These are phyloP conservation scores for Galeruca laticollis DNA, from an alignment of 2,888 invertebrate genomes.

Conservation along the genomic window DNA sequence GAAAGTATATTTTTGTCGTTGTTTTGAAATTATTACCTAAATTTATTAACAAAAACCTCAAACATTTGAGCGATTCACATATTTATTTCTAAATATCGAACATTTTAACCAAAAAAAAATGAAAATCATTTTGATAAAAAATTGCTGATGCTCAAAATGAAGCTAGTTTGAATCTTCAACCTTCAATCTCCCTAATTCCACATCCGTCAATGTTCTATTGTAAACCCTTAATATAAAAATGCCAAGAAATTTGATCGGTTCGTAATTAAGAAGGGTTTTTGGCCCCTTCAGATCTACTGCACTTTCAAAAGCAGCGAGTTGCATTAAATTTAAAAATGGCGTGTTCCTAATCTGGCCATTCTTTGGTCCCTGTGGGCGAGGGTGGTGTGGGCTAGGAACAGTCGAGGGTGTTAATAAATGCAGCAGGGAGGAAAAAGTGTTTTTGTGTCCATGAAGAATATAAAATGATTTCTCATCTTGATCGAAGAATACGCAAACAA, in stretches of 20 bases:
- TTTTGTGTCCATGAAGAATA: constrained; percentile 30
- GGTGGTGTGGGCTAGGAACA: constrained; percentile 45
- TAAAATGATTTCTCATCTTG: constrained; percentile 4
- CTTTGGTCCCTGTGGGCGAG: constrained; percentile 48
- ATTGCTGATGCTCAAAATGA: constrained; percentile 6
- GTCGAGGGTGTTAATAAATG: constrained; percentile 49
- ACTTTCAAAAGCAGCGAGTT: constrained; percentile 38
- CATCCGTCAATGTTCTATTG: constrained; percentile 21
- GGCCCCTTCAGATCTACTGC: constrained; percentile 27
- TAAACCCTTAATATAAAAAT: constrained; percentile 26
- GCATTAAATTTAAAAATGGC: constrained; percentile 52
- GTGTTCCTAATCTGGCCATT: constrained; percentile 53
- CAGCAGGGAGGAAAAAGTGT: constrained; percentile 48
- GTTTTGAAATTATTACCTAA: too few species aligned
- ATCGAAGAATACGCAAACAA: not conserved
- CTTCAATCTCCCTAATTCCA: constrained; percentile 28
- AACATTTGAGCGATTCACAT: too few species aligned
- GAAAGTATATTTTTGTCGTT: too few species aligned
- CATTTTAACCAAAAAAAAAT: too few species aligned
- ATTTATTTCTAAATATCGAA: too few species aligned
- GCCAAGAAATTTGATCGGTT: constrained; percentile 38
- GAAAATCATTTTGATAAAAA: too few species aligned
- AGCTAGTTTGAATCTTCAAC: constrained; percentile 22
- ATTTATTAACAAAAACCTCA: too few species aligned
- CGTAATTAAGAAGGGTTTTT: constrained; percentile 36